Evolutionary conservation across 64 coral and sea anemone species (phyloP), one percentile per base, ranked within the genome.

Genomic region (Platygyra sinensis): DNA sequence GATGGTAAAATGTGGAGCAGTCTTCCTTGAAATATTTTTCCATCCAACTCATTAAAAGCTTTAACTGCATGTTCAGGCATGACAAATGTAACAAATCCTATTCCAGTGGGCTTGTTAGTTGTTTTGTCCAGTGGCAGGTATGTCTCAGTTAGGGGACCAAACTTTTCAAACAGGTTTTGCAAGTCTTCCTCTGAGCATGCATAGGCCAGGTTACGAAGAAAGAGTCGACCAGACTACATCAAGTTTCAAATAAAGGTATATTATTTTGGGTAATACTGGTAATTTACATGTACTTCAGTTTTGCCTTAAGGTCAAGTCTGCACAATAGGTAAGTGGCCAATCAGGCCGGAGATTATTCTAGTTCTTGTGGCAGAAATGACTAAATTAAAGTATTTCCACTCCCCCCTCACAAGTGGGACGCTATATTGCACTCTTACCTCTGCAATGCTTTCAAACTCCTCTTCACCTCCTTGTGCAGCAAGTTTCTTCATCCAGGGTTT

Each of bases 21-120:
- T 69, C 96, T 29, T 29, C 96, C 96, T 60, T 99, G 96, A 71
- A 99, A 99, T 30, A 99, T 85, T 52, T 78, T 76, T 8, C 96
- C 96, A 90, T 99, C 96, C 28, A 95, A 88, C 31, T 95, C 88
- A 73, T 90, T 90, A 50, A 95, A 95, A 11, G 96, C 96, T 55
- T 99, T 93, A 10, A 99, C 96, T 17, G 96, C 96, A 89, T 99
- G 96, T 51, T 99, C 96, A 49, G 96, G 96, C 91, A 99, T 99
- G 13, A 99, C 69, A 62, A 95, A 95, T 75, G 94, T 99, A 5
- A 99, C 88, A 88, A 95, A 99, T 32, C 93, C 96, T 88, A 98
- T 93, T 52, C 96, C 94, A 52, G 90, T 98, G 8, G 93, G 86
- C 74, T 95, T 95, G 80, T 95, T 87, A 38, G 80, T 93, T 39